Evolutionary conservation across 2,797 vertebrate genomes (phyloP), one percentile per base, ranked within the genome.

Genomic region (Paedocypris micromegethes): DNA sequence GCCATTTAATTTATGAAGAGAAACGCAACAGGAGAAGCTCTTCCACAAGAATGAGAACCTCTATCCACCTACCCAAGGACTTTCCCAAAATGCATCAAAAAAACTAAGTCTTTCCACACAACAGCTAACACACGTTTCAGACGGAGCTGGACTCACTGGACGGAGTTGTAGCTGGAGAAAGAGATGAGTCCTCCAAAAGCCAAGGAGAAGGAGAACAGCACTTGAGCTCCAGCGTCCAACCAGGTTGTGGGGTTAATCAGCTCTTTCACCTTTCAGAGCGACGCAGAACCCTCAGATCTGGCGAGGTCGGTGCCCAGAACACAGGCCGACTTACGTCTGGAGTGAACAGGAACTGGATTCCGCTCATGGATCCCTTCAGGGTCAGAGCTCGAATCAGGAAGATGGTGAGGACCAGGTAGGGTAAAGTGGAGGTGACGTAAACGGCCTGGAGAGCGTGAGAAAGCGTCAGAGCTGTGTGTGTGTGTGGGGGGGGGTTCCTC

Each of bases 171-270:
- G 83, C 96, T 98, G 82, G 96, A 98, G 85, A 98, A 98, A 5
- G 95, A 95, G 79, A 98, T 97, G 75, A 98, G 94, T 5, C 95
- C 94, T 52, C 96, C 96, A 3, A 95, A 96, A 9, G 96, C 96
- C 81, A 98, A 49, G 0, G 94, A 96, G 82, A 98, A 98, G 9
- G 95, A 98, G 57, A 90, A 98, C 80, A 98, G 96, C 51, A 98
- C 96, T 61, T 98, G 95, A 4, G 95, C 90, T 0, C 96, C 96
- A 0, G 96, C 96, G 1, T 98, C 95, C 80, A 98, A 80, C 96
- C 96, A 98, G 0, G 94, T 95, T 2, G 77, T 4, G 0, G 95
- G 93, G 69, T 97, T 92, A 4, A 90, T 73, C 80, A 98, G 79
- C 75, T 98, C 94, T 0, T 85, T 37, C 48, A 97, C 72, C 95